Conservation (phyloP, 2,888 invertebrate genomes). For the Trissolcus japonicus region DNA sequence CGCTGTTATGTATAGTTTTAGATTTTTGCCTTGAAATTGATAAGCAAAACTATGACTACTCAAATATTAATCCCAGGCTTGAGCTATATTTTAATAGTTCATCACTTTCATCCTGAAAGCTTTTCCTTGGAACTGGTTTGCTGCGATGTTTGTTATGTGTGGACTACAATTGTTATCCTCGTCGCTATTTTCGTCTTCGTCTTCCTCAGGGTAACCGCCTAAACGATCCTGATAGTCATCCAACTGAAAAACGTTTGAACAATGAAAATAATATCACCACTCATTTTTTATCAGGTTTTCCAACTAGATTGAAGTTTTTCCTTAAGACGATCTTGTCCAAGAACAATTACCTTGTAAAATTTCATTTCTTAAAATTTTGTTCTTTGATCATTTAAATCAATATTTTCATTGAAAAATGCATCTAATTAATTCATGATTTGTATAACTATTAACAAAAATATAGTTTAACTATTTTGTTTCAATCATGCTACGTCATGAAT, state of each 20-base stretch:
- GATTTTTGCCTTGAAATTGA: no score
- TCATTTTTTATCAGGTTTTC: background rate
- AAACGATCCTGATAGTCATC: conserved; percentile 78
- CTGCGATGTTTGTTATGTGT: conserved; percentile 72
- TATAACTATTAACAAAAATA: no score
- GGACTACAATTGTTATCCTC: conserved; percentile 71
- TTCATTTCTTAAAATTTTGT: background rate
- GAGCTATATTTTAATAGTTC: conserved; percentile 74
- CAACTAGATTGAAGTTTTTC: no score
- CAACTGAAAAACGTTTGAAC: conserved; percentile 66
- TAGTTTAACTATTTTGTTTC: conserved; percentile 8
- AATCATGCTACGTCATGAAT: conserved; percentile 38
- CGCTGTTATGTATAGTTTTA: no score
- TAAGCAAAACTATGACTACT: no score
- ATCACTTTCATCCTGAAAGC: conserved; percentile 80
- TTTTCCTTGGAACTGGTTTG: conserved; percentile 74
- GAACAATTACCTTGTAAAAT: background rate
- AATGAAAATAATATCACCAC: background rate
- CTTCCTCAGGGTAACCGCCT: conserved; percentile 76
- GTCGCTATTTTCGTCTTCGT: conserved; percentile 75
- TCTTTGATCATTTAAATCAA: background rate
- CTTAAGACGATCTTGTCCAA: background rate
- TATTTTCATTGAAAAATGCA: no score
- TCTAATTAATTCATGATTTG: no score
- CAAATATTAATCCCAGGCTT: no score